A percentile compares a stretch with the other conserved stretches of the same genome.
Evolutionary conservation across 1,140 invertebrate genomes (phyloP).

Genomic region (Samia ricini): DNA sequence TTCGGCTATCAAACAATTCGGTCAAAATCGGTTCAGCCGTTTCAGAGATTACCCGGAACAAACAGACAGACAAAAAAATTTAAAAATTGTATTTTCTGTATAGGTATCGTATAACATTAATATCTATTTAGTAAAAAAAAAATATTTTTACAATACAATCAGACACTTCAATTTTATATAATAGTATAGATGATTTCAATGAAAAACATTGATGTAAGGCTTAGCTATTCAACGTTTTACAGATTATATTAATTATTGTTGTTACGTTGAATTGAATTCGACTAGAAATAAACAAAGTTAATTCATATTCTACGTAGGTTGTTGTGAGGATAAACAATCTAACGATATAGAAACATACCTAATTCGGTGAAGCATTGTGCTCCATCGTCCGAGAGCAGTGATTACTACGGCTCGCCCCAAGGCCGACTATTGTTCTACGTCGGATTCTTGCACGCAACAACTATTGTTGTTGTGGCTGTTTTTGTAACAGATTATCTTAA

Average conservation of each 20-base stretch:
- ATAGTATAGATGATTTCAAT: too few relatives aligned
- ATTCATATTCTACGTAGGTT: background rate
- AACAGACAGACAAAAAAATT: too few relatives aligned
- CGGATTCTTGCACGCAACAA: constrained; percentile 66
- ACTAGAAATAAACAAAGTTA: background rate
- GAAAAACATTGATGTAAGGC: too few relatives aligned
- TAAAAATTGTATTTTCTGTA: too few relatives aligned
- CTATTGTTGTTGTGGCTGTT: constrained; percentile 36
- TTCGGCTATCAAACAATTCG: too few relatives aligned
- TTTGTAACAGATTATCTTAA: constrained; percentile 28
- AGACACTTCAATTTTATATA: too few relatives aligned
- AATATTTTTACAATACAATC: too few relatives aligned
- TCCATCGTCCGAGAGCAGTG: constrained; percentile 41
- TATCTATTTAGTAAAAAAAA: too few relatives aligned
- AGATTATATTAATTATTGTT: background rate
- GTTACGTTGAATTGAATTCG: background rate
- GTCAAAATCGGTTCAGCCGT: too few relatives aligned
- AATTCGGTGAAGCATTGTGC: constrained; percentile 36
- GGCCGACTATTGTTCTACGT: constrained; percentile 66
- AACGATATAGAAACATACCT: constrained; percentile 12
- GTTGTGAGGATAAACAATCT: background rate
- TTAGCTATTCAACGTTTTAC: too few relatives aligned
- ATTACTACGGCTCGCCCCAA: constrained; percentile 61
- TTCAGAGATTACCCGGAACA: too few relatives aligned
- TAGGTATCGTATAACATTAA: too few relatives aligned